Conservation (phyloP, 64 coral and sea anemone genomes). For the Exaiptasia diaphana region DNA sequence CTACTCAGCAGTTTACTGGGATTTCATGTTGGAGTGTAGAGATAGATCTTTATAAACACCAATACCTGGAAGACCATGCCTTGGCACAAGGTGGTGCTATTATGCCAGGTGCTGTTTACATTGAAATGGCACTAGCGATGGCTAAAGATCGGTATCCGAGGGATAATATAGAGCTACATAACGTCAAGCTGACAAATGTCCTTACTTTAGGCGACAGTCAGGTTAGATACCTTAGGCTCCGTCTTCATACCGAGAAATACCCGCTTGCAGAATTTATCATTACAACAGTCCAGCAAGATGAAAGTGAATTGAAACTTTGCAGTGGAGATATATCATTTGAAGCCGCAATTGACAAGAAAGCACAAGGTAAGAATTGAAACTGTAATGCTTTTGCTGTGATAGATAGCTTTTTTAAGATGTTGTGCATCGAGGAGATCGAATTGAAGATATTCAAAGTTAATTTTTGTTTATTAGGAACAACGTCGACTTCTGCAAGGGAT, state of each 20-base stretch:
- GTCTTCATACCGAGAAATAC: neutral
- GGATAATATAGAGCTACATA: slow-evolving; percentile 16
- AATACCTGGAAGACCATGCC: slow-evolving; percentile 55
- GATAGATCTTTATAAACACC: slow-evolving; percentile 41
- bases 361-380: too few relatives aligned
- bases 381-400: too few relatives aligned
- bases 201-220: slow-evolving; percentile 51
- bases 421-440: too few relatives aligned
- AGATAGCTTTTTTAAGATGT: too few relatives aligned
- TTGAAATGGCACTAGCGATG: slow-evolving; percentile 76
- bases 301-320: slow-evolving; percentile 1
- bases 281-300: slow-evolving; percentile 35
- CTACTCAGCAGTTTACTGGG: slow-evolving; percentile 25
- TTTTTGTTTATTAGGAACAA: neutral
- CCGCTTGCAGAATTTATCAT: neutral
- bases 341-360: too few relatives aligned
- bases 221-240: slow-evolving; percentile 34
- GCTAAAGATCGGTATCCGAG: slow-evolving; percentile 34
- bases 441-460: too few relatives aligned
- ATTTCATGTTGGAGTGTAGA: slow-evolving; percentile 52
- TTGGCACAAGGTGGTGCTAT: slow-evolving; percentile 45
- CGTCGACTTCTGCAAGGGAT: too few relatives aligned
- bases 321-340: neutral
- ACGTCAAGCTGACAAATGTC: slow-evolving; percentile 40
- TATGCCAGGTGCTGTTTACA: slow-evolving; percentile 52